A percentile compares a stretch with the other conserved stretches of the same genome.
These are phyloP conservation scores for Leucoraja erinaceus DNA, from an alignment of 2,113 vertebrate species.

Conservation along the genomic window DNA sequence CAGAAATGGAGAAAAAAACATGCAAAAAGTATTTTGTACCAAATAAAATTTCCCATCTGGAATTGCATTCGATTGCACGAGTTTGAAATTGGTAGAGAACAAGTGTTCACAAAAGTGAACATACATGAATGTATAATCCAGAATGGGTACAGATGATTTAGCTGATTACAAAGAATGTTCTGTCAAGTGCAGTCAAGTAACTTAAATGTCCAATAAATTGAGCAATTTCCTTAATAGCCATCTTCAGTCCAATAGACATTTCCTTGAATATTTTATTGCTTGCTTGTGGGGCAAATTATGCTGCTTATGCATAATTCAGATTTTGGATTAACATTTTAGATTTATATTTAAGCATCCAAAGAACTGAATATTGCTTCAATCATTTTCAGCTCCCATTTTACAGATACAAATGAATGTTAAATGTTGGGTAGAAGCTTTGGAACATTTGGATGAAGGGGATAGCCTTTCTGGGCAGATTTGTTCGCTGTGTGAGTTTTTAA, in stretches of 20 bases:
- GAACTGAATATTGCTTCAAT: background rate
- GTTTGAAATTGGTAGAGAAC: background rate
- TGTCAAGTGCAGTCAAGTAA: background rate
- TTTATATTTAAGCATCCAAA: background rate
- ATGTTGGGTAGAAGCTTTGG: background rate
- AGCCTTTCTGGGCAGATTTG: background rate
- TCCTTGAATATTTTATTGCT: conserved; percentile 40
- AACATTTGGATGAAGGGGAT: background rate
- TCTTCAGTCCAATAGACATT: too few species aligned
- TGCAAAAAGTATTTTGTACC: background rate
- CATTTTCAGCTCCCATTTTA: background rate
- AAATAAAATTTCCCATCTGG: conserved; percentile 16
- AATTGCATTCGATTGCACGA: background rate
- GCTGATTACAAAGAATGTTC: background rate
- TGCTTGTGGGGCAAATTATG: conserved; percentile 43
- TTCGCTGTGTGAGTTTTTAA: background rate
- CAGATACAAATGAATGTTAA: background rate
- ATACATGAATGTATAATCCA: background rate
- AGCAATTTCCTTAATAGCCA: background rate
- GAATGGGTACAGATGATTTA: background rate
- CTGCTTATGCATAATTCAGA: background rate
- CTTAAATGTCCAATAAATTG: background rate
- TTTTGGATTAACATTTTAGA: background rate
- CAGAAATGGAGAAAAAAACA: background rate
- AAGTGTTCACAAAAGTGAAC: conserved; percentile 6